Evolutionary conservation across 1,140 invertebrate species (phyloP).

Genomic region (Neodiprion lecontei): DNA sequence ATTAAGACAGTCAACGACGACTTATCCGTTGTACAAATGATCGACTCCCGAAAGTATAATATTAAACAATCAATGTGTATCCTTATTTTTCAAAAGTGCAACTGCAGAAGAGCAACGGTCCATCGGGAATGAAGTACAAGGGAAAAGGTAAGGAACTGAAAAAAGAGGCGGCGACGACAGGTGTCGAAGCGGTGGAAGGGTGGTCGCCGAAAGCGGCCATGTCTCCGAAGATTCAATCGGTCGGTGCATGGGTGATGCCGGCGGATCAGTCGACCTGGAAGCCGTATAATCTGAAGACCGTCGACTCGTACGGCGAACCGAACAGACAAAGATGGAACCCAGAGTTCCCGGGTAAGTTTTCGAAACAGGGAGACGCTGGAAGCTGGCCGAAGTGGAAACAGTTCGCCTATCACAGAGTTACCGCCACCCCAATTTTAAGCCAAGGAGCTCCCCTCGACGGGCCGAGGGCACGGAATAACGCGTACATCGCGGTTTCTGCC

Average conservation of each 20-base stretch:
- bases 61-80: no score
- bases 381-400: constrained; percentile 55
- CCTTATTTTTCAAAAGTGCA: no score
- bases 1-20: no score
- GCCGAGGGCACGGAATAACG: constrained; percentile 41
- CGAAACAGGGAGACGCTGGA: constrained; percentile 32
- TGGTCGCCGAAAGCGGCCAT: not conserved
- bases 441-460: constrained; percentile 39
- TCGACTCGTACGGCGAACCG: constrained; percentile 6
- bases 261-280: constrained; percentile 38
- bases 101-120: no score
- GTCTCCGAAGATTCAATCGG: constrained; percentile 35
- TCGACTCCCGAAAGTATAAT: no score
- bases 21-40: no score
- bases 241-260: constrained; percentile 38
- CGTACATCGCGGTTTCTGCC: constrained; percentile 53
- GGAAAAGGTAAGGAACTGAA: no score
- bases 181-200: no score
- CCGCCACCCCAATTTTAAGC: constrained; percentile 42
- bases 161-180: no score
- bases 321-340: constrained; percentile 16
- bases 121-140: no score
- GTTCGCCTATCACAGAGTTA: constrained; percentile 54
- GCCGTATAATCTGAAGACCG: constrained; percentile 28
- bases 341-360: constrained; percentile 39